Evolutionary conservation across 1,140 invertebrate species (phyloP).

Genomic region (Thrips palmi): DNA sequence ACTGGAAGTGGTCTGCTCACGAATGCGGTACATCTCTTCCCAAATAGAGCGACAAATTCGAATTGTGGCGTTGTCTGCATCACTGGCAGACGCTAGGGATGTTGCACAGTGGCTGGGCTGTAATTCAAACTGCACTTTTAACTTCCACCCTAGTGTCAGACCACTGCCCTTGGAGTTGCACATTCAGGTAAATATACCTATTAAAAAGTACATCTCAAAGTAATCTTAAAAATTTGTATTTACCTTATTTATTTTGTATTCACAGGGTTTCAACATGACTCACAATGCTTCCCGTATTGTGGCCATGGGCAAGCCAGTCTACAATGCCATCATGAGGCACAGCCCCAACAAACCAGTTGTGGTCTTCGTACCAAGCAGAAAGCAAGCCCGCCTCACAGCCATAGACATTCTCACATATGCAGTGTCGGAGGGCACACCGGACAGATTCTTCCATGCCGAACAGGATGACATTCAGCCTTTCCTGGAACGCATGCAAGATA

Average conservation of each 20-base stretch:
- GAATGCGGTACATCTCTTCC: conserved; percentile 94
- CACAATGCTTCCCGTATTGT: conserved; percentile 89
- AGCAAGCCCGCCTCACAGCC: conserved; percentile 83
- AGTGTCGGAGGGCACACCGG: conserved; percentile 66
- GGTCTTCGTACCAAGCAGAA: conserved; percentile 91
- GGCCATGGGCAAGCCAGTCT: conserved; percentile 95
- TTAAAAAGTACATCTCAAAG: not conserved
- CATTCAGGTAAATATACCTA: conserved; percentile 38
- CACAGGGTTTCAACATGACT: conserved; percentile 86
- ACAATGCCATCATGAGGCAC: conserved; percentile 80
- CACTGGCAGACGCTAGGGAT: conserved; percentile 88
- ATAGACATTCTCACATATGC: conserved; percentile 89
- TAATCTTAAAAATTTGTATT: not conserved
- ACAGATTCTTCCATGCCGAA: conserved; percentile 74
- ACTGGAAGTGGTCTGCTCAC: conserved; percentile 90
- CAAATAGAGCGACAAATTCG: conserved; percentile 87
- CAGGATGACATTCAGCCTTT: conserved; percentile 77
- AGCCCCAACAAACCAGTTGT: conserved; percentile 78
- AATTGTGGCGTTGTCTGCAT: conserved; percentile 88
- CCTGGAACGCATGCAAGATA: conserved; percentile 70
- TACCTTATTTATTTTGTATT: conserved; percentile 9
- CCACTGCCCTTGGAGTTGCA: conserved; percentile 89
- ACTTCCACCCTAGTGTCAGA: conserved; percentile 95
- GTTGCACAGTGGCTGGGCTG: conserved; percentile 94
- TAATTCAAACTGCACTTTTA: conserved; percentile 81